A percentile compares a stretch with the other conserved stretches of the same genome.
Evolutionary conservation across 1,140 invertebrate species (phyloP).

Genomic region (Lucilia sericata): DNA sequence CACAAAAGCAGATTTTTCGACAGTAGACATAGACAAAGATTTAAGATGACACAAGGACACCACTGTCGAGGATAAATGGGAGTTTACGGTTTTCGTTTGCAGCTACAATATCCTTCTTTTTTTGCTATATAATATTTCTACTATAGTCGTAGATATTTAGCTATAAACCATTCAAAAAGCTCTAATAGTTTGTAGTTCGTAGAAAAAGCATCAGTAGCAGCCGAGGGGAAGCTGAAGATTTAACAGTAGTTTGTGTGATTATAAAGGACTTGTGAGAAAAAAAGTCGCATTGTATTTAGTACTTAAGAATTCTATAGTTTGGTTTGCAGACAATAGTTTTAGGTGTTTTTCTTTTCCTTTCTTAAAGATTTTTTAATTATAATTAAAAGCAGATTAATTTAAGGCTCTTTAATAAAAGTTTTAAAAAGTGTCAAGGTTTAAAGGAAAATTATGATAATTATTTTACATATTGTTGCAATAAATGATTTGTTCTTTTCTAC

Average conservation of each 20-base stretch:
- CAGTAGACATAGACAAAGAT: conserved; percentile 47
- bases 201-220: not conserved
- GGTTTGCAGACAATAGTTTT: not conserved
- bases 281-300: not conserved
- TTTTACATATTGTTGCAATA: too few relatives aligned
- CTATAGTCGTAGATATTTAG: not conserved
- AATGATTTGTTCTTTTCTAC: too few relatives aligned
- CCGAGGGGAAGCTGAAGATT: not conserved
- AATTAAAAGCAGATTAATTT: too few relatives aligned
- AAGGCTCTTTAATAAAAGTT: too few relatives aligned
- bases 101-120: not conserved
- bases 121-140: not conserved
- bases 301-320: conserved; percentile 9
- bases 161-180: conserved; percentile 32
- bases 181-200: not conserved
- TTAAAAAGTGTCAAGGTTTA: too few relatives aligned
- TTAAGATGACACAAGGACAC: conserved; percentile 47
- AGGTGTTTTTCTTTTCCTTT: too few relatives aligned
- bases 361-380: too few relatives aligned
- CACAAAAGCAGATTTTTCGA: conserved; percentile 45
- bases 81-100: conserved; percentile 46
- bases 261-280: not conserved
- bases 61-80: conserved; percentile 42
- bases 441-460: too few relatives aligned
- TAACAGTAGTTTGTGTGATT: not conserved